phyloP scores from a whole-genome alignment of 2,797 vertebrate genomes.

The Gymnocypris eckloni region DNA sequence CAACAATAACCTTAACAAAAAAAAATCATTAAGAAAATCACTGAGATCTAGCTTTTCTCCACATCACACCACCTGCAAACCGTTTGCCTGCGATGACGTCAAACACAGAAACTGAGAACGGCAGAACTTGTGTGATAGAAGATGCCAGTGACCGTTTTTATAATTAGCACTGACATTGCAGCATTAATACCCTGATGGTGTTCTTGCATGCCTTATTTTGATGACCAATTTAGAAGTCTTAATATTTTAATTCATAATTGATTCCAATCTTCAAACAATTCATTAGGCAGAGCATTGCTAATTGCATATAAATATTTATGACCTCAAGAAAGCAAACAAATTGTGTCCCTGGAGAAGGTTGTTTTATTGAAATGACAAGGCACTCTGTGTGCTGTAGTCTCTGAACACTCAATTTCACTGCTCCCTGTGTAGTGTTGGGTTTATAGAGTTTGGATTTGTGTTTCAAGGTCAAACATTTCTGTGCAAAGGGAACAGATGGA shows the following conservation, averaged over 20 bases:
- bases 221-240: constrained; percentile 21
- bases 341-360: constrained; percentile 14
- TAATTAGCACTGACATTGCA: constrained; percentile 21
- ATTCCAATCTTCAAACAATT: constrained; percentile 28
- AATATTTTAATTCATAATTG: constrained; percentile 25
- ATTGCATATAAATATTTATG: constrained; percentile 23
- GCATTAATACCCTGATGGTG: constrained; percentile 8
- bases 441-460: constrained; percentile 6
- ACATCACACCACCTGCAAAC: constrained; percentile 19
- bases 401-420: neutral
- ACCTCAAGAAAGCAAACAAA: constrained; percentile 29
- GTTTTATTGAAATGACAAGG: constrained; percentile 22
- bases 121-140: neutral
- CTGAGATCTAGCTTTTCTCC: neutral
- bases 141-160: constrained; percentile 7
- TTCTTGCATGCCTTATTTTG: constrained; percentile 10
- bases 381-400: neutral
- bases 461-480: constrained; percentile 18
- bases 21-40: neutral
- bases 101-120: constrained; percentile 3
- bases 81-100: constrained; percentile 5
- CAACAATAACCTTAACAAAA: constrained; percentile 1
- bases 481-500: neutral
- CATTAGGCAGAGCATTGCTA: constrained; percentile 27
- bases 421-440: neutral